Evolutionary conservation across 2,888 invertebrate genomes (phyloP), one percentile per base, ranked within the genome.

Genomic region (Sinhomidia bicolor): DNA sequence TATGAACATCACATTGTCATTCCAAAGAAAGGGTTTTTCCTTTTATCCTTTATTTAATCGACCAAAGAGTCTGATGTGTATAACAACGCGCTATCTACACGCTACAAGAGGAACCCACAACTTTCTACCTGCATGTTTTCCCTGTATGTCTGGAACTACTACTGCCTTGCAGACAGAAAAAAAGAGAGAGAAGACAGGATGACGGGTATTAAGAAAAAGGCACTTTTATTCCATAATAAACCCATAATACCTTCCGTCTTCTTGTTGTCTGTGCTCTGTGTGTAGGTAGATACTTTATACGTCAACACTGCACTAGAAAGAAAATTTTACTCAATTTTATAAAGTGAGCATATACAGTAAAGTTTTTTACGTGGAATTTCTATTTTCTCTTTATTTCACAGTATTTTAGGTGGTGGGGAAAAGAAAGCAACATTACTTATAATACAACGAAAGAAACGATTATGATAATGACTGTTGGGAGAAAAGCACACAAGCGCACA

Each of bases 1-100:
- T 6, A 6, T n/a, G 14, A 29, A 10, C 62, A 23, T 62, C 12
- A 57, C 26, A 20, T 17, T 12, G 3, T 26, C 60, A 23, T 23
- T 26, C 62, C 26, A 17, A 14, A 14, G 14, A 62, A 29, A 1
- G 12, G 5, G 26, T 5, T 17, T 57, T 14, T 9, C n/a, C 57
- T 20, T 62, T 68, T 36, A 68, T 41, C 32, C 17, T 68, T n/a
- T 41, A 71, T 44, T 23, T 1, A 41, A 71, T 71, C 17, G 71
- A 44, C 68, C 68, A 36, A 36, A 36, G 10, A 68, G 14, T 44
- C 26, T 20, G 44, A 71, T 47, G 23, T 41, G 71, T 44, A 44
- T 71, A 41, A 44, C 44, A 60, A 80, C 41, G 62, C 80, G 80
- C 80, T 80, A 80, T 80, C 80, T 80, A 80, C 41, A 44, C 62